Conservation (phyloP, 2,113 vertebrate genomes). For the Phrynosoma platyrhinos region DNA sequence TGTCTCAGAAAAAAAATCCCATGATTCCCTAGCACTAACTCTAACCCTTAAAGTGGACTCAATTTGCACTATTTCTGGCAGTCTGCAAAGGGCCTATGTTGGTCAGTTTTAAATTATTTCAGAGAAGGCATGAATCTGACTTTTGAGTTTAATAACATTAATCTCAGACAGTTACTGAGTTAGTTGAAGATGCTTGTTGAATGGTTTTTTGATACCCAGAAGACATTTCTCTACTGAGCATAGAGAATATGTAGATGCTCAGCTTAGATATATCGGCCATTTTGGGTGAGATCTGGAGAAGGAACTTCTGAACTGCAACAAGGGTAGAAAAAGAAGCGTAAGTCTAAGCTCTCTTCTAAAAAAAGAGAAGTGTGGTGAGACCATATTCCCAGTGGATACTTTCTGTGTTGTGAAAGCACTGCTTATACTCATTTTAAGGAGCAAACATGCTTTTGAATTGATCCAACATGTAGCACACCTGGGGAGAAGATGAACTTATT, state of each 20-base stretch:
- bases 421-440: too few relatives aligned
- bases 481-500: conserved; percentile 1
- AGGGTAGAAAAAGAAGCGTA: background rate
- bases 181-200: background rate
- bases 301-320: background rate
- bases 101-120: background rate
- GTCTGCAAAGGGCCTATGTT: background rate
- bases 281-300: background rate
- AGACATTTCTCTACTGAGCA: background rate
- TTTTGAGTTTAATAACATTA: background rate
- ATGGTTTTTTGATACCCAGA: background rate
- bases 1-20: too few relatives aligned
- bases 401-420: too few relatives aligned
- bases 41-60: too few relatives aligned
- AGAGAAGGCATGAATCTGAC: background rate
- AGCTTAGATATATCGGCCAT: background rate
- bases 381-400: too few relatives aligned
- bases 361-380: too few relatives aligned
- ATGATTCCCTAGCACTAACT: too few relatives aligned
- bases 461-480: too few relatives aligned
- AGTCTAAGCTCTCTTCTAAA: background rate
- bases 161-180: background rate
- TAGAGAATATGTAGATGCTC: background rate
- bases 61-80: too few relatives aligned
- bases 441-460: too few relatives aligned